Evolutionary conservation across 2,113 vertebrate species (phyloP).

Genomic region (Colistium nudipinnis): DNA sequence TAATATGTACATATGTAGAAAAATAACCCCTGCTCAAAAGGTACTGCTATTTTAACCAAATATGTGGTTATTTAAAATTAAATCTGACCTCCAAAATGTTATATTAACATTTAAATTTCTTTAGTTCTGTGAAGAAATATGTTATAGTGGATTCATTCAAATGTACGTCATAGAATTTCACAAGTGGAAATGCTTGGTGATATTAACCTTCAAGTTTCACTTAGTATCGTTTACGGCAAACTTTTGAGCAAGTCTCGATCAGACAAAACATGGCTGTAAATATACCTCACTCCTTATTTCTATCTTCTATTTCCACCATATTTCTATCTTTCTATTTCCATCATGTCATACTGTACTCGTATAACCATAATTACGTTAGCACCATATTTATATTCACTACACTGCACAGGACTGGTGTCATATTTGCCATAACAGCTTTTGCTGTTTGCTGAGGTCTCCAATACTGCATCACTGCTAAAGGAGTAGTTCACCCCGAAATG

Average conservation of each 20-base stretch:
- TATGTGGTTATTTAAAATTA: slow-evolving; percentile 59
- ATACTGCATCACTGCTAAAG: slow-evolving; percentile 39
- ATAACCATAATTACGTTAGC: slow-evolving; percentile 24
- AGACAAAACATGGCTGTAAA: slow-evolving; percentile 40
- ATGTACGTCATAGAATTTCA: slow-evolving; percentile 45
- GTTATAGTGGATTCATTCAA: slow-evolving; percentile 58
- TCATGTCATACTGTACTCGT: slow-evolving; percentile 38
- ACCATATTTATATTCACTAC: slow-evolving; percentile 31
- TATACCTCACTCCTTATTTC: slow-evolving; percentile 60
- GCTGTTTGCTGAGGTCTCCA: slow-evolving; percentile 19
- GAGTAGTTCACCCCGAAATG: slow-evolving; percentile 45
- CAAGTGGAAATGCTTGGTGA: slow-evolving; percentile 10
- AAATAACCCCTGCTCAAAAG: slow-evolving; percentile 62
- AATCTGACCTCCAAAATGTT: slow-evolving; percentile 72
- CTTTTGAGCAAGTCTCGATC: slow-evolving; percentile 35
- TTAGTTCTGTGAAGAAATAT: slow-evolving; percentile 65
- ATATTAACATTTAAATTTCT: slow-evolving; percentile 79
- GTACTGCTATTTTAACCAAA: slow-evolving; percentile 66
- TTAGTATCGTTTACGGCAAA: slow-evolving; percentile 13
- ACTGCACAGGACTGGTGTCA: slow-evolving; percentile 28
- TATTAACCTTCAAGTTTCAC: slow-evolving; percentile 6
- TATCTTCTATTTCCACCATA: slow-evolving; percentile 24
- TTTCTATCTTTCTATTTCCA: slow-evolving; percentile 39
- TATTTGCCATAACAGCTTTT: slow-evolving; percentile 23
- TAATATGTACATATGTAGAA: slow-evolving; percentile 78